Percentiles rank a stretch among this genome's conserved stretches.
Evolutionary conservation across 1,140 invertebrate species (phyloP).

Genomic region (Drosophila kikkawai): DNA sequence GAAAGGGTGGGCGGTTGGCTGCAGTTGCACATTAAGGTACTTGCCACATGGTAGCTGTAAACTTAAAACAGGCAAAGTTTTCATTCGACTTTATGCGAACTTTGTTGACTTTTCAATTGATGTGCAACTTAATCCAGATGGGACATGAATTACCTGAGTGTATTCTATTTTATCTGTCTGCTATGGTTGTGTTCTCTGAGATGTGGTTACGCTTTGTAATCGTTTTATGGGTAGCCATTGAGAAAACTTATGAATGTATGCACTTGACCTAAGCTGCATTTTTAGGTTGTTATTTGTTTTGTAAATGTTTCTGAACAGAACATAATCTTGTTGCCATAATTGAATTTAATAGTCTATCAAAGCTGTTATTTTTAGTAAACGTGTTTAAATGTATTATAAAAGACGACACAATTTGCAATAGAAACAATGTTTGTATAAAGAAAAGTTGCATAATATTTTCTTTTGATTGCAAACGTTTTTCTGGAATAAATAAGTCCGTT

Average conservation of each 20-base stretch:
- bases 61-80: constrained; percentile 30
- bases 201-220: constrained; percentile 12
- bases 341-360: not conserved
- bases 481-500: too few relatives aligned
- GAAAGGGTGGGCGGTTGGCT: not conserved
- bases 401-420: too few relatives aligned
- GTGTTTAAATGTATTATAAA: not conserved
- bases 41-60: constrained; percentile 22
- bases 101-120: constrained; percentile 50
- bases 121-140: constrained; percentile 33
- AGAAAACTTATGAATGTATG: too few relatives aligned
- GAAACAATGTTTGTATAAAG: too few relatives aligned
- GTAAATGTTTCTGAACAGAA: not conserved
- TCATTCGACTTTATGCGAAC: constrained; percentile 10
- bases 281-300: not conserved
- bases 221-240: not conserved
- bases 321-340: not conserved
- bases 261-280: not conserved
- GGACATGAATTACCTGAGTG: constrained; percentile 11
- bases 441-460: too few relatives aligned
- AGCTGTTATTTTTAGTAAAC: not conserved
- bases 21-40: not conserved
- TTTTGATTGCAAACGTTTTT: too few relatives aligned
- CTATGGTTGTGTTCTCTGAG: not conserved
- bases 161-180: constrained; percentile 9